Conservation (phyloP, 2,888 invertebrate species). For the Mythimna vitellina region DNA sequence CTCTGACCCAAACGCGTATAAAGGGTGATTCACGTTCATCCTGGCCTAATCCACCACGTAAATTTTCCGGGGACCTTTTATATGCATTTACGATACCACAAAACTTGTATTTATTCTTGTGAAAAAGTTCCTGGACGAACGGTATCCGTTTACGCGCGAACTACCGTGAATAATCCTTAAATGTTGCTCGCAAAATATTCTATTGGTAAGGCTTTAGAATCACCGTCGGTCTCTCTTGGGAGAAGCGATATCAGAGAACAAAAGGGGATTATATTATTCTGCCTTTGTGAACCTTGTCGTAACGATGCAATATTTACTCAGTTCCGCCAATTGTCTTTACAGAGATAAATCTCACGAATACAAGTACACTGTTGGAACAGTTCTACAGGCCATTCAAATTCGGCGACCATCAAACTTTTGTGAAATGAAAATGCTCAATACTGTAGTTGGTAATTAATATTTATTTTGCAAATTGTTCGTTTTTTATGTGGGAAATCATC, state of each 20-base stretch:
- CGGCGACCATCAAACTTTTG: neutral
- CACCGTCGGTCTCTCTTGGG: neutral
- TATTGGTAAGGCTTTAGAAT: neutral
- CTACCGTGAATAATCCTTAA: slow-evolving; percentile 22
- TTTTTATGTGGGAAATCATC: too few species aligned
- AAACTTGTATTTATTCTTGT: slow-evolving; percentile 30
- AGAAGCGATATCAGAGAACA: slow-evolving; percentile 14
- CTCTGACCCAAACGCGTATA: slow-evolving; percentile 19
- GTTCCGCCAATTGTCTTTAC: neutral
- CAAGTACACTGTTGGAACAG: neutral
- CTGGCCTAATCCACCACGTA: slow-evolving; percentile 28
- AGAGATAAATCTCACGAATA: slow-evolving; percentile 3
- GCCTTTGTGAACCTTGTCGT: slow-evolving; percentile 8
- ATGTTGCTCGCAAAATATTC: slow-evolving; percentile 5
- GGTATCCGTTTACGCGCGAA: slow-evolving; percentile 15
- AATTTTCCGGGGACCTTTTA: slow-evolving; percentile 42
- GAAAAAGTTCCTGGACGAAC: slow-evolving; percentile 19
- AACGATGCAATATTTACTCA: slow-evolving; percentile 6
- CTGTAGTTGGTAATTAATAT: too few species aligned
- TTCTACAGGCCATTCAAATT: neutral
- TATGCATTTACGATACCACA: slow-evolving; percentile 27
- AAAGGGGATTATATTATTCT: slow-evolving; percentile 3
- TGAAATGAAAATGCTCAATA: neutral
- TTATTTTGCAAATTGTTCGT: too few species aligned
- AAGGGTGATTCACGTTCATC: slow-evolving; percentile 47